phyloP scores from a whole-genome alignment of 2,888 invertebrate genomes.

The Acrobasis suavella region DNA sequence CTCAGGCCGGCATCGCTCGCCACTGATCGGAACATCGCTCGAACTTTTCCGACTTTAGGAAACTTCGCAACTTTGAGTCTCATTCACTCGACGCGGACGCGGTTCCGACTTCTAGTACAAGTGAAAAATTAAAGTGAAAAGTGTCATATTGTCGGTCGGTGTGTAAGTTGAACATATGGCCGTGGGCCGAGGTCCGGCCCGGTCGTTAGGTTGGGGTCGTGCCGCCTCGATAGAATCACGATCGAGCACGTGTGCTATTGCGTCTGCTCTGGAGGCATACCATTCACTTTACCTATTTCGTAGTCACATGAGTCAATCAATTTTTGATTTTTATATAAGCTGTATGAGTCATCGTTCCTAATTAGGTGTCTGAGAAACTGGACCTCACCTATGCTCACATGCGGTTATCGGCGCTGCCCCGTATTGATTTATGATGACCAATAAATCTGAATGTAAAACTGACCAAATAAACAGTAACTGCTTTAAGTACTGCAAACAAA shows the following conservation, averaged over 20 bases:
- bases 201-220: constrained; percentile 55
- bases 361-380: constrained; percentile 43
- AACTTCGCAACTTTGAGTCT: constrained; percentile 42
- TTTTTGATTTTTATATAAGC: constrained; percentile 56
- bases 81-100: constrained; percentile 28
- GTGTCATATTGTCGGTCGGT: constrained; percentile 61
- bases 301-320: constrained; percentile 61
- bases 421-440: constrained; percentile 25
- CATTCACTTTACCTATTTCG: constrained; percentile 77
- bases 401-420: constrained; percentile 19
- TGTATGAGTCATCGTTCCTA: constrained; percentile 57
- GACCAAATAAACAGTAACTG: constrained; percentile 4
- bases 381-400: constrained; percentile 29
- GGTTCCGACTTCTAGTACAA: constrained; percentile 31
- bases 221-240: constrained; percentile 69
- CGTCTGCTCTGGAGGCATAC: constrained; percentile 64
- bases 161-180: constrained; percentile 77
- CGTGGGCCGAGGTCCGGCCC: constrained; percentile 61
- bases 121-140: constrained; percentile 60
- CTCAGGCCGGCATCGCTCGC: constrained; percentile 33
- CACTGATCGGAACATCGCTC: constrained; percentile 31
- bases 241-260: constrained; percentile 68
- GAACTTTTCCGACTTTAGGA: constrained; percentile 36
- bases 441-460: constrained; percentile 16
- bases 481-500: no score